Evolutionary conservation across 2,113 vertebrate species (phyloP).

Genomic region (Micromys minutus): DNA sequence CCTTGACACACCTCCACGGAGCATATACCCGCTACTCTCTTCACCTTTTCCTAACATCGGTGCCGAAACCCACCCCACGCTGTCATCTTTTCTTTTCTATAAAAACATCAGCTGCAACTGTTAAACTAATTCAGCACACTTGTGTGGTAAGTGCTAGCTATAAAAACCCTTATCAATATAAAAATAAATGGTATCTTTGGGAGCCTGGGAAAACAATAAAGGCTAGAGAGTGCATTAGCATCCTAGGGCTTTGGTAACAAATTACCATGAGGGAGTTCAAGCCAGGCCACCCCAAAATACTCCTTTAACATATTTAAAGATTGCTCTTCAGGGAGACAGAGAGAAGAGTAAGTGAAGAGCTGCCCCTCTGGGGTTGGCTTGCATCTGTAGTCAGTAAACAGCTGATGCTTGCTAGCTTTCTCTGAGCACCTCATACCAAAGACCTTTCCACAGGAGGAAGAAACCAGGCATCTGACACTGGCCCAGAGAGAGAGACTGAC

Average conservation of each 20-base stretch:
- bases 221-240: background rate
- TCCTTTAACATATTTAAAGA: background rate
- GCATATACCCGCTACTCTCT: too few relatives aligned
- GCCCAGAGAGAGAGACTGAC: background rate
- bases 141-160: background rate
- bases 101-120: background rate
- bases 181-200: background rate
- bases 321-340: background rate
- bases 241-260: background rate
- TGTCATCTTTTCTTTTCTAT: too few relatives aligned
- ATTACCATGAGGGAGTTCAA: background rate
- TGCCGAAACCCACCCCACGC: too few relatives aligned
- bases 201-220: background rate
- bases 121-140: background rate
- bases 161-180: slow-evolving; percentile 19
- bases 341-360: background rate
- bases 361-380: background rate
- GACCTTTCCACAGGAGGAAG: background rate
- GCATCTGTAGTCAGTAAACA: background rate
- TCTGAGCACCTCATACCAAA: background rate
- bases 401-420: background rate
- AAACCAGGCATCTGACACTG: background rate
- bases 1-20: too few relatives aligned
- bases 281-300: background rate
- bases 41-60: too few relatives aligned